Base-by-base conservation (phyloP, 53 echinoderm and acorn worm species). In the Apostichopus leukothele region DNA sequence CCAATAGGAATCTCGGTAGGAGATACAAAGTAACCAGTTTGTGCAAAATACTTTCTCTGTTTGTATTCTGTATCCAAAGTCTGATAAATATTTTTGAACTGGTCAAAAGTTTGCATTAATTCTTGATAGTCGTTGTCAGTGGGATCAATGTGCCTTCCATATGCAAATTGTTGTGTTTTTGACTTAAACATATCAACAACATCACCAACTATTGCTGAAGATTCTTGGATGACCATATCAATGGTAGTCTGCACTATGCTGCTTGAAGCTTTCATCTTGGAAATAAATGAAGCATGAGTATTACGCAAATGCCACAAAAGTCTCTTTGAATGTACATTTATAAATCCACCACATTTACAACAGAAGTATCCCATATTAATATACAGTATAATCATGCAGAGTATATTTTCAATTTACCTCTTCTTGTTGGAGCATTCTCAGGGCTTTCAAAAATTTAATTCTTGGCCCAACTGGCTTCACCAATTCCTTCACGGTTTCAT, bases 11-110 rank as follows among this genome's bases (percentile, higher is more conserved):
- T 88, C 51, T 89, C 76, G 55, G 75, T 22, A 50, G 91, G 91
- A 57, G 3, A 19, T 51, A 91, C 75, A 89, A 91, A 89, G 16
- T 84, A 75, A 75, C 88, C 61, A 89, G 73, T 80, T 27, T 89
- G 12, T 10, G 4, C 61, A 83, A 91, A 89, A 67, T 89, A 91
- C 84, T 91, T 90, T 76, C 83, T 83, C 76, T 89, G 84, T 78
- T 89, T 84, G 88, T 91, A 88, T 74, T 88, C 88, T 55, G 91
- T 84, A 54, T 90, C 90, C 14, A 90, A 73, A 22, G 55, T 59
- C 57, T 84, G 52, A 88, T 76, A 87, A 20, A 60, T 50, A 73
- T 87, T 68, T 91, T 77, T 51, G 13, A 74, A 88, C 9, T 53
- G 11, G 5, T 88, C 53, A 88, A 88, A 75, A 0, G 75, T 88